Percentiles rank a stretch among this genome's conserved stretches.
Evolutionary conservation across 1,140 invertebrate genomes (phyloP).

Genomic region (Vanessa tameamea): DNA sequence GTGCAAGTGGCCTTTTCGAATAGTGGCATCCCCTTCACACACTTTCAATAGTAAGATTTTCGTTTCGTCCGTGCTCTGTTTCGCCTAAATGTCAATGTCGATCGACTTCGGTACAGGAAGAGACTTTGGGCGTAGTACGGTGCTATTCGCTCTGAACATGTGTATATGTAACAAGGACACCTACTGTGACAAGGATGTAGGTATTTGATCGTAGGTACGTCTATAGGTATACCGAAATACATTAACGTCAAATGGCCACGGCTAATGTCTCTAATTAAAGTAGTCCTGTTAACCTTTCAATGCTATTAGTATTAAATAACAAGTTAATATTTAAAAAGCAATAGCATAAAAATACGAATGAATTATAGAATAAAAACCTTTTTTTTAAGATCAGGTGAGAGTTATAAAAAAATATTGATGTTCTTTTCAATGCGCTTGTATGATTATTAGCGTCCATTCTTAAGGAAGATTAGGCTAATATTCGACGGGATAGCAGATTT

Average conservation of each 20-base stretch:
- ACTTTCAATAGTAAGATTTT: conserved; percentile 25
- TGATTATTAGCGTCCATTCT: too few relatives aligned
- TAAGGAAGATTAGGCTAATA: too few relatives aligned
- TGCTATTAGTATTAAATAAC: not conserved
- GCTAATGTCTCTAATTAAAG: conserved; percentile 36
- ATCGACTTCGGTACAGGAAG: conserved; percentile 64
- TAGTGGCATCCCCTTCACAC: conserved; percentile 43
- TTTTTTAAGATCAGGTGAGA: too few relatives aligned
- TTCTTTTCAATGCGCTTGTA: too few relatives aligned
- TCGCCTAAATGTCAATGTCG: conserved; percentile 70
- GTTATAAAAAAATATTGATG: too few relatives aligned
- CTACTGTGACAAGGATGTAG: conserved; percentile 42
- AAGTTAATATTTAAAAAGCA: not conserved
- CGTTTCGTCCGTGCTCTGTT: conserved; percentile 36
- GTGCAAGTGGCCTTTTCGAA: conserved; percentile 52
- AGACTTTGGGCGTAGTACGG: conserved; percentile 52
- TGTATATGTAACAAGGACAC: conserved; percentile 61
- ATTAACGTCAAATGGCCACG: conserved; percentile 20
- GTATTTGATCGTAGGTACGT: conserved; percentile 18
- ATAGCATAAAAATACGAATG: not conserved
- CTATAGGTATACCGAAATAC: conserved; percentile 4
- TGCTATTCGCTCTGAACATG: conserved; percentile 41
- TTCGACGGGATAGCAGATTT: too few relatives aligned
- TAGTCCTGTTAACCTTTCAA: conserved; percentile 36
- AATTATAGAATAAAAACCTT: too few relatives aligned